These are phyloP conservation scores for Macrosteles quadrilineatus DNA, from an alignment of 1,140 invertebrate species.

Conservation along the genomic window DNA sequence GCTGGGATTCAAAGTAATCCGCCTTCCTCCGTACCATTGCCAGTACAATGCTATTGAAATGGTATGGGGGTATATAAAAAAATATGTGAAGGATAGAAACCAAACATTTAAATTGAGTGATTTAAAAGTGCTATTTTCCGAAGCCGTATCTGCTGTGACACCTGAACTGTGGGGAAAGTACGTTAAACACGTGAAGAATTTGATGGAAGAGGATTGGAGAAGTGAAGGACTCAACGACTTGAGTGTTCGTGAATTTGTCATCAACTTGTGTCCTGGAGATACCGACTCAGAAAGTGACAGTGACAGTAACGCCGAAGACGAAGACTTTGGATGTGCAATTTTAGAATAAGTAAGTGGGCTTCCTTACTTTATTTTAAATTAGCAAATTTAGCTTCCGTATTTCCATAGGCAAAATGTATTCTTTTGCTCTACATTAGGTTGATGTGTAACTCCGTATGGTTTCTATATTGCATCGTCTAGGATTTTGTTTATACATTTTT, in stretches of 20 bases:
- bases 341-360: neutral
- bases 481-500: too few relatives aligned
- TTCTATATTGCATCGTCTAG: too few relatives aligned
- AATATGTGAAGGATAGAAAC: neutral
- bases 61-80: slow-evolving; percentile 12
- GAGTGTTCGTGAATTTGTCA: neutral
- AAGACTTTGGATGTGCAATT: neutral
- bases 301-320: too few relatives aligned
- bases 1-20: neutral
- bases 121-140: neutral
- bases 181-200: neutral
- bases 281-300: neutral
- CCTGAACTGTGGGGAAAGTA: slow-evolving; percentile 1
- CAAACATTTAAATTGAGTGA: slow-evolving; percentile 4
- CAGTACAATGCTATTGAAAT: slow-evolving; percentile 17
- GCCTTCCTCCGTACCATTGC: too few relatives aligned
- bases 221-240: neutral
- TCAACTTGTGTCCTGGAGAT: slow-evolving; percentile 4
- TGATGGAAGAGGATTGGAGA: neutral
- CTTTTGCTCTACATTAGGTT: too few relatives aligned
- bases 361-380: too few relatives aligned
- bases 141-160: neutral
- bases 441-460: too few relatives aligned
- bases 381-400: too few relatives aligned
- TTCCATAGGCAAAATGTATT: too few relatives aligned